These are phyloP conservation scores for Euplagia quadripunctaria DNA, from an alignment of 2,888 invertebrate genomes.

Conservation along the genomic window DNA sequence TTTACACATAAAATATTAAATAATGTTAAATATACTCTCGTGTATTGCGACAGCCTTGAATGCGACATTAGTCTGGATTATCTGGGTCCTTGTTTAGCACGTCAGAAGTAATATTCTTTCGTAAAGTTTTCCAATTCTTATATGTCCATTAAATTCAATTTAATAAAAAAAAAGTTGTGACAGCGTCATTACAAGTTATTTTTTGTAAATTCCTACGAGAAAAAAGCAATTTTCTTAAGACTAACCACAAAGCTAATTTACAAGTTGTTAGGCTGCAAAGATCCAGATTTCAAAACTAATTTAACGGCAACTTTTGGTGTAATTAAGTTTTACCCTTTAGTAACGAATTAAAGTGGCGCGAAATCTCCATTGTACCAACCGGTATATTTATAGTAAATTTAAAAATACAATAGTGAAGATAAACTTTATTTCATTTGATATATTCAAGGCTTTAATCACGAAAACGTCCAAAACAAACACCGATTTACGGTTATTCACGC, in stretches of 20 bases:
- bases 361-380: not conserved
- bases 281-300: not conserved
- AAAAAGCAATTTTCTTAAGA: not conserved
- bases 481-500: not conserved
- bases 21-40: too few species aligned
- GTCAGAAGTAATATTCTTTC: too few species aligned
- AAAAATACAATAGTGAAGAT: not conserved
- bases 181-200: too few species aligned
- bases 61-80: too few species aligned
- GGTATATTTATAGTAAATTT: not conserved
- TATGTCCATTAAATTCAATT: too few species aligned
- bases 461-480: not conserved
- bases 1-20: too few species aligned
- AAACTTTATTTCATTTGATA: not conserved
- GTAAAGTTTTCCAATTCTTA: too few species aligned
- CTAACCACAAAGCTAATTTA: not conserved
- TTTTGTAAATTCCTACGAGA: not conserved
- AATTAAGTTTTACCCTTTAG: not conserved
- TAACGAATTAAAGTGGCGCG: not conserved
- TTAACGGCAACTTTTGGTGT: not conserved
- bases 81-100: too few species aligned
- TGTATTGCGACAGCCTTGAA: too few species aligned
- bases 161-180: too few species aligned
- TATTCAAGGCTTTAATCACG: not conserved
- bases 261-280: not conserved